A percentile compares a stretch with the other conserved stretches of the same genome.
These are phyloP conservation scores for Epirrhoe tristata DNA, from an alignment of 2,888 invertebrate species.

Conservation along the genomic window DNA sequence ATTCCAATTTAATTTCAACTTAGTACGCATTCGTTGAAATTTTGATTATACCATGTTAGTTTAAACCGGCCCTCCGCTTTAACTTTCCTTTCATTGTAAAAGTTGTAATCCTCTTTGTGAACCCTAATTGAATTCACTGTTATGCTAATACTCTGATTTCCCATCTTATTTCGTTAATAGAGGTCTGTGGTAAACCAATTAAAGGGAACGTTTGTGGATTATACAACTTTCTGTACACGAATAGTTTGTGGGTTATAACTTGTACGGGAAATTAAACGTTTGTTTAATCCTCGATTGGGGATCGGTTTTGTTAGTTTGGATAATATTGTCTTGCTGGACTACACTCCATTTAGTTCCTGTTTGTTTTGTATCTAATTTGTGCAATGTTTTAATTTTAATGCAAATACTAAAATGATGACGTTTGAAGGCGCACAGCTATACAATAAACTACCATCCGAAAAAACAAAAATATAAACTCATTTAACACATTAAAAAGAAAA, in stretches of 20 bases:
- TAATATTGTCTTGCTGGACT: constrained; percentile 38
- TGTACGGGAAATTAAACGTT: constrained; percentile 68
- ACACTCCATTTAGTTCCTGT: constrained; percentile 23
- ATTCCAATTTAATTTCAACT: constrained; percentile 73
- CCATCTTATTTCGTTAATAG: constrained; percentile 85
- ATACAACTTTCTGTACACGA: constrained; percentile 76
- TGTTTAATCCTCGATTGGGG: constrained; percentile 58
- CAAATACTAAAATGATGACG: background rate
- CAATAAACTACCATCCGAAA: too few relatives aligned
- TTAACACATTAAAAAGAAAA: too few relatives aligned
- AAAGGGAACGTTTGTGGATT: constrained; percentile 82
- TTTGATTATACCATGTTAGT: constrained; percentile 82
- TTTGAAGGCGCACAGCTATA: too few relatives aligned
- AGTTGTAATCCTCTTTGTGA: constrained; percentile 85
- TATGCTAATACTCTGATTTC: constrained; percentile 86
- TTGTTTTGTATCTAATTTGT: constrained; percentile 10
- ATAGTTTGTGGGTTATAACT: constrained; percentile 70
- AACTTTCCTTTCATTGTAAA: constrained; percentile 84
- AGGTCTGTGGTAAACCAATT: constrained; percentile 84
- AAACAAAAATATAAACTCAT: too few relatives aligned
- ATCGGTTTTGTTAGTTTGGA: constrained; percentile 49
- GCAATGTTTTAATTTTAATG: background rate
- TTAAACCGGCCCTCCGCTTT: constrained; percentile 73
- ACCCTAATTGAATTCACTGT: constrained; percentile 85
- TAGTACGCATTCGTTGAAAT: constrained; percentile 73